phyloP scores from a whole-genome alignment of 2,797 vertebrate genomes.

The Alfaro cultratus region DNA sequence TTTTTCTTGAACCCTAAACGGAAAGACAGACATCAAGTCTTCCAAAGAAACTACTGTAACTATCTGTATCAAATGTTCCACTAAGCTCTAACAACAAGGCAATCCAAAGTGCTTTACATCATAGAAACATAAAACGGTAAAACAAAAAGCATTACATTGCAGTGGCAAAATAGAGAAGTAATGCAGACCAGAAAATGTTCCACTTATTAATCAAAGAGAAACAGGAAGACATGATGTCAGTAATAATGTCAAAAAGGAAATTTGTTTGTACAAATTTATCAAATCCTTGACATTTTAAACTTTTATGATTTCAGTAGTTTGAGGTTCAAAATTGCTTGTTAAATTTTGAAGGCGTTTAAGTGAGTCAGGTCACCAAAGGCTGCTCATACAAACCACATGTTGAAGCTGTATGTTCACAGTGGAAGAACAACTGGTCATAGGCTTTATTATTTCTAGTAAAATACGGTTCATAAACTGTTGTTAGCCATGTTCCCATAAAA shows the following conservation, averaged over 20 bases:
- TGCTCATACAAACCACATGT: not conserved
- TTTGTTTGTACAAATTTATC: not conserved
- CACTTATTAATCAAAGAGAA: not conserved
- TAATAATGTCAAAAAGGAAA: not conserved
- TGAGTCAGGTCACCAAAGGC: not conserved
- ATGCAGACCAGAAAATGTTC: too few relatives aligned
- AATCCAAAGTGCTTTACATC: too few relatives aligned
- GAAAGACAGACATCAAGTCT: too few relatives aligned
- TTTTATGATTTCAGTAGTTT: not conserved
- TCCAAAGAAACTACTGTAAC: too few relatives aligned
- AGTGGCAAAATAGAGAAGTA: too few relatives aligned
- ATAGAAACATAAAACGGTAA: too few relatives aligned
- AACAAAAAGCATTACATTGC: too few relatives aligned
- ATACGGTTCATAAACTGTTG: constrained; percentile 53
- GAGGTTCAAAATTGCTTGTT: not conserved
- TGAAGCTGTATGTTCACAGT: not conserved
- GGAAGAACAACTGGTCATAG: constrained; percentile 24
- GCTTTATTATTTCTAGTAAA: constrained; percentile 60
- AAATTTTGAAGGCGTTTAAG: not conserved
- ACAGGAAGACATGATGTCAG: not conserved
- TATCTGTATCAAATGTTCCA: too few relatives aligned
- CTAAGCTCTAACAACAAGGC: too few relatives aligned
- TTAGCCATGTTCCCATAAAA: constrained; percentile 54
- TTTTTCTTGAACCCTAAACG: too few relatives aligned
- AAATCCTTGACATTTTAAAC: not conserved